Evolutionary conservation across 2,888 invertebrate species (phyloP).

Genomic region (Amiota minor): DNA sequence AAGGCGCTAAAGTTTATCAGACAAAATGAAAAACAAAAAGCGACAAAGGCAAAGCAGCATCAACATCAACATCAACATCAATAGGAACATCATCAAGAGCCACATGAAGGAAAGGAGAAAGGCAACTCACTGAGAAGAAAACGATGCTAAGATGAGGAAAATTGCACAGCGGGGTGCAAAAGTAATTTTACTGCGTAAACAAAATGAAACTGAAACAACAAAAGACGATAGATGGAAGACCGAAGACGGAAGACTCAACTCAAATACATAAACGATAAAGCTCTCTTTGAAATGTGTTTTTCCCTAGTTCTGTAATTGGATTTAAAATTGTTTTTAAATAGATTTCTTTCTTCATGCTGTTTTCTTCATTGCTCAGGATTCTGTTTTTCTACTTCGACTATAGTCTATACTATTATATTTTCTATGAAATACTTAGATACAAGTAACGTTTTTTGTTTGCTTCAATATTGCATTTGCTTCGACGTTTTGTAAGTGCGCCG

Average conservation of each 20-base stretch:
- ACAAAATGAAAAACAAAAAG: neutral
- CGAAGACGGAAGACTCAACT: too few species aligned
- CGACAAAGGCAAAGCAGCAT: slow-evolving; percentile 5
- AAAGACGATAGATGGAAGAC: slow-evolving; percentile 32
- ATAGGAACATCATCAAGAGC: neutral
- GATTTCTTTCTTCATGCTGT: slow-evolving; percentile 36
- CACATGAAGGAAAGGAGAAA: neutral
- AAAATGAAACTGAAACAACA: slow-evolving; percentile 38
- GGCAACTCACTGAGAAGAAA: neutral
- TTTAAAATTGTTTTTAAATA: slow-evolving; percentile 61
- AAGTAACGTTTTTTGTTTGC: neutral
- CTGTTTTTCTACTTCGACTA: too few species aligned
- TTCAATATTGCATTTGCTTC: slow-evolving; percentile 21
- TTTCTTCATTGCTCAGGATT: neutral
- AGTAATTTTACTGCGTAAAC: slow-evolving; percentile 55
- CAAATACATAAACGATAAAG: too few species aligned
- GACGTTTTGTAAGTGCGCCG: slow-evolving; percentile 14
- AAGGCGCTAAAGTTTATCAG: slow-evolving; percentile 11
- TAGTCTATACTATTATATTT: neutral
- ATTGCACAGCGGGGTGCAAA: slow-evolving; percentile 45
- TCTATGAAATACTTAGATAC: neutral
- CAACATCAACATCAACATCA: neutral
- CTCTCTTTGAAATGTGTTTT: slow-evolving; percentile 43
- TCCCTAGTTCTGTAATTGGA: slow-evolving; percentile 60
- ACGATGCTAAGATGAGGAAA: slow-evolving; percentile 6